Evolutionary conservation across 2,797 vertebrate genomes (phyloP), one percentile per base, ranked within the genome.

Genomic region (Botia almorhae): DNA sequence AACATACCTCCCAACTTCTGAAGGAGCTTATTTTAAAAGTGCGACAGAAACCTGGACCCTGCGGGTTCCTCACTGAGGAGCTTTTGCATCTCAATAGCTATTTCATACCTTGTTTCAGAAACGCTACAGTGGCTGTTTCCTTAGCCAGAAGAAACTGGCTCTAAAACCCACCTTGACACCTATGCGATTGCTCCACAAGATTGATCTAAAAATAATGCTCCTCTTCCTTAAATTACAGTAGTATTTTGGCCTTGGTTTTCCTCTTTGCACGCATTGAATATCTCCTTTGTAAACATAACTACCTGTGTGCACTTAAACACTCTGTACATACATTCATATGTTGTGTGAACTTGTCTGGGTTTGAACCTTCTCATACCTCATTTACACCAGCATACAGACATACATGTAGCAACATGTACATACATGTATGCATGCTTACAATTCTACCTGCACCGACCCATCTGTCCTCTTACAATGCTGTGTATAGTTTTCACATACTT

Each of bases 1-100:
- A 58, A 78, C 58, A 72, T 81, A 80, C 74, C 76, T 82, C 73
- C 72, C 55, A 72, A 51, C 51, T 43, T 82, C 70, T 50, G 58
- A 75, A 67, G 60, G 71, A 74, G 82, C 63, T 74, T 60, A 23
- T 83, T 83, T 64, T 46, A 61, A 69, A 56, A 63, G 71, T 67
- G 76, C 70, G 69, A 69, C 53, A 58, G 16, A 58, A n/a, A 58
- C 4, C 14, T 33, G 23, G 60, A 60, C 23, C 26, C 13, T 17
- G 21, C 4, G 16, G 13, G 60, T 33, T 63, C 26, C 26, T 33
- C 26, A 6, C 26, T 33, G 58, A 60, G 58, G 23, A 26, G 23
- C 23, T 21, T 12, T 12, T 14, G 60, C 1, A 63, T 63, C 13
- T 26, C 12, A 55, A 23, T 17, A 76, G 50, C n/a, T 53, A 12